phyloP scores from a whole-genome alignment of 2,888 invertebrate genomes.

The Ophonus ardosiacus region DNA sequence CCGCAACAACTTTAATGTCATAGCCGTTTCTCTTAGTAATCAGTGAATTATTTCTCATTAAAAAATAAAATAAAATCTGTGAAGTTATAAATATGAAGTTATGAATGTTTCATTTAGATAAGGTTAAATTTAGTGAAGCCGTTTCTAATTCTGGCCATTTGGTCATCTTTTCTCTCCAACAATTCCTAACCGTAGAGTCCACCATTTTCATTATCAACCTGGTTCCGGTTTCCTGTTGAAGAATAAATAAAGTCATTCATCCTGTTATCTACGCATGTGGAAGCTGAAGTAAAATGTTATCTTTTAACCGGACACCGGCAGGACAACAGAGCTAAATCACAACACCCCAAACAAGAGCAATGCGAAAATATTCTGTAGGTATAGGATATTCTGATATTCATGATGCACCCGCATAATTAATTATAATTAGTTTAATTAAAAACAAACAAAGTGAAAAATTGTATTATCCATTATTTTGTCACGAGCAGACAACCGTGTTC shows the following conservation, averaged over 20 bases:
- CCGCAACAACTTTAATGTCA: too few relatives aligned
- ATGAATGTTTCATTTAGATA: background rate
- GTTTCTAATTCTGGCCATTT: background rate
- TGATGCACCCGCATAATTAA: slow-evolving; percentile 12
- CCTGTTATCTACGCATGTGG: slow-evolving; percentile 33
- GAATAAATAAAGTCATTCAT: slow-evolving; percentile 60
- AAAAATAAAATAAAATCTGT: background rate
- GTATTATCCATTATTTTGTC: slow-evolving; percentile 13
- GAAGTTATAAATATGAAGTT: background rate
- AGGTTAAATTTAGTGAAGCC: background rate
- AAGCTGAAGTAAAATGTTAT: slow-evolving; percentile 31
- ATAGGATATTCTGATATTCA: background rate
- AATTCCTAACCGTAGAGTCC: background rate
- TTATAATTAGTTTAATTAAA: slow-evolving; percentile 25
- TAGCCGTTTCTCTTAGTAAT: background rate
- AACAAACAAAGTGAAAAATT: slow-evolving; percentile 32
- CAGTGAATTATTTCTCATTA: background rate
- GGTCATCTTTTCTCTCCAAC: background rate
- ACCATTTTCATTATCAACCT: slow-evolving; percentile 40
- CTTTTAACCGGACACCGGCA: slow-evolving; percentile 38
- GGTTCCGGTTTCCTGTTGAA: slow-evolving; percentile 50
- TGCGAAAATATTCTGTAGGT: background rate
- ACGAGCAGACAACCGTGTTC: background rate
- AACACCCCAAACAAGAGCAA: background rate
- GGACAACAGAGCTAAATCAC: slow-evolving; percentile 45